Conservation (phyloP, 2,113 vertebrate species). For the Sinocyclocheilus anshuiensis region DNA sequence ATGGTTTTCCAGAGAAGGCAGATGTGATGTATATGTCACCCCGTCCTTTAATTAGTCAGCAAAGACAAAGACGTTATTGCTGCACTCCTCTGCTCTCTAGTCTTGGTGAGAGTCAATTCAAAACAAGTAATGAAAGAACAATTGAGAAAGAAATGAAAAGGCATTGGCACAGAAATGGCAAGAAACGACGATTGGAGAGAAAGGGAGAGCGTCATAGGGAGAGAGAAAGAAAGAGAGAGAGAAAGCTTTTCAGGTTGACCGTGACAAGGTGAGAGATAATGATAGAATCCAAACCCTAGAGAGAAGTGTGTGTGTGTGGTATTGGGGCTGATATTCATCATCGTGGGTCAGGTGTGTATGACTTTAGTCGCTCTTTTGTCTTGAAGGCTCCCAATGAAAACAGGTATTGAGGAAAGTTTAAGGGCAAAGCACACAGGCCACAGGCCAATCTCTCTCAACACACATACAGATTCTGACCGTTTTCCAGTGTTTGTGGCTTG, state of each 20-base stretch:
- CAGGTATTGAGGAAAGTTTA: conserved; percentile 42
- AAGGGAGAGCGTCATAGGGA: conserved; percentile 13
- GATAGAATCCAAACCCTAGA: conserved; percentile 58
- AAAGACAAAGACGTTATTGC: conserved; percentile 24
- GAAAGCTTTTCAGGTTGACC: conserved; percentile 40
- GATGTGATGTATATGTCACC: conserved; percentile 25
- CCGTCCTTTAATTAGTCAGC: conserved; percentile 37
- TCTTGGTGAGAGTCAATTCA: conserved; percentile 27
- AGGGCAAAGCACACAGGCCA: conserved; percentile 9
- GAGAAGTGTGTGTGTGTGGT: conserved; percentile 44
- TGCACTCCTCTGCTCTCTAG: neutral
- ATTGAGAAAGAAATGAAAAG: conserved; percentile 17
- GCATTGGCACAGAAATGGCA: conserved; percentile 6
- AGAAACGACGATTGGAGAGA: conserved; percentile 7
- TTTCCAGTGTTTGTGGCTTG: conserved; percentile 1
- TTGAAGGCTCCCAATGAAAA: conserved; percentile 41
- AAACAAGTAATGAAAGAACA: conserved; percentile 29
- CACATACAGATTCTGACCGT: neutral
- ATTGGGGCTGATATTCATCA: conserved; percentile 57
- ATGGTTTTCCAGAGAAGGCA: conserved; percentile 20
- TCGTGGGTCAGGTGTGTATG: conserved; percentile 44
- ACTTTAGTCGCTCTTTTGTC: conserved; percentile 32
- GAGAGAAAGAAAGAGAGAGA: conserved; percentile 16
- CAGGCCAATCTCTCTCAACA: conserved; percentile 14
- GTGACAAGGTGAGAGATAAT: conserved; percentile 64